Conservation (phyloP, 2,113 vertebrate genomes). For the Manacus vitellinus region DNA sequence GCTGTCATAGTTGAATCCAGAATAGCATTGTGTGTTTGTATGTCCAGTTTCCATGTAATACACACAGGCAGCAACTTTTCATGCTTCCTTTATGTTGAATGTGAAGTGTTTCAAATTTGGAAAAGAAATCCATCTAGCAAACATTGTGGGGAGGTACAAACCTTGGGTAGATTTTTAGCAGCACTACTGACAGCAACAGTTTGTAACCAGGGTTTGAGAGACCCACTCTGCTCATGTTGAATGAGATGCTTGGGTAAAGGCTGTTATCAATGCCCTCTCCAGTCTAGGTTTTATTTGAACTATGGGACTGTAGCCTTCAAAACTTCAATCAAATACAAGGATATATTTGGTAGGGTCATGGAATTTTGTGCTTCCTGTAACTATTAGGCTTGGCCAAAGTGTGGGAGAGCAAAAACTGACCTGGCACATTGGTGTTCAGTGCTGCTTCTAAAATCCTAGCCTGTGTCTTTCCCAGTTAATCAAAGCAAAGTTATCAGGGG, state of each 20-base stretch:
- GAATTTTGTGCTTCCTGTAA: background rate
- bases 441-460: background rate
- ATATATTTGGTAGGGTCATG: background rate
- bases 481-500: background rate
- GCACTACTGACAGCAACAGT: background rate
- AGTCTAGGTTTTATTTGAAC: background rate
- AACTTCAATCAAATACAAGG: background rate
- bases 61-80: background rate
- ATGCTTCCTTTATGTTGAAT: background rate
- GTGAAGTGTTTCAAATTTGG: background rate
- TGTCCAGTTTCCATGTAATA: background rate
- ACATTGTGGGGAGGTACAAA: background rate
- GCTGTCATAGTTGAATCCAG: background rate
- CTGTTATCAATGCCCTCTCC: background rate
- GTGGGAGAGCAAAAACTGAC: background rate
- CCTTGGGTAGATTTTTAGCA: background rate
- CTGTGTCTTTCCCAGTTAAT: background rate
- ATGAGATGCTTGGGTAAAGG: background rate
- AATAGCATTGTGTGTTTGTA: background rate
- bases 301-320: background rate
- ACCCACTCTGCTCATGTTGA: rapidly evolving
- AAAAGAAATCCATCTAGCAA: background rate
- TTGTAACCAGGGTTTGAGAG: background rate
- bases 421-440: background rate
- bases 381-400: background rate